Percentiles rank a stretch among this genome's conserved stretches.
phyloP scores from a whole-genome alignment of 2,888 invertebrate genomes.

The Synergus itoensis region DNA sequence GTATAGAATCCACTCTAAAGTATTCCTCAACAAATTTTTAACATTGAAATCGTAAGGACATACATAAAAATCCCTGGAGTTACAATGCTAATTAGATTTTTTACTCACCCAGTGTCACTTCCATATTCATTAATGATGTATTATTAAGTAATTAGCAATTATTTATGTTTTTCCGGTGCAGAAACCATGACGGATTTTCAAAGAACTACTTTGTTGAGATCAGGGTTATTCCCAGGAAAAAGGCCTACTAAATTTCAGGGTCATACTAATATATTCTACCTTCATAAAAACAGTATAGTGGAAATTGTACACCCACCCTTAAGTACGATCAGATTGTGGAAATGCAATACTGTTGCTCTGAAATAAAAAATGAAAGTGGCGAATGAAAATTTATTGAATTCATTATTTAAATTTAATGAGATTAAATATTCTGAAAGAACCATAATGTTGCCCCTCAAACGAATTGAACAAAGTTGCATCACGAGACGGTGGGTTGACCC shows the following conservation, averaged over 20 bases:
- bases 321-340: neutral
- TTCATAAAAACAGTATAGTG: neutral
- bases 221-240: neutral
- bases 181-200: neutral
- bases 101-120: neutral
- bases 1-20: neutral
- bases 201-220: neutral
- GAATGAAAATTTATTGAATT: conserved; percentile 4
- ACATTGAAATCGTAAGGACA: neutral
- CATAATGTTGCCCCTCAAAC: conserved; percentile 12
- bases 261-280: neutral
- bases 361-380: neutral
- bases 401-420: conserved; percentile 28
- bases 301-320: neutral
- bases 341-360: neutral
- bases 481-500: conserved; percentile 7
- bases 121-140: neutral
- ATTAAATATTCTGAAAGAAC: conserved; percentile 3
- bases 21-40: neutral
- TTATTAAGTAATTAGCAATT: conserved; percentile 17
- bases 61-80: neutral
- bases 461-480: conserved; percentile 9
- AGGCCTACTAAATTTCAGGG: neutral
- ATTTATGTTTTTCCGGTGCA: conserved; percentile 1
- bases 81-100: neutral